Evolutionary conservation across 2,888 invertebrate genomes (phyloP), one percentile per base, ranked within the genome.

Genomic region (Pyrochroa serraticornis): DNA sequence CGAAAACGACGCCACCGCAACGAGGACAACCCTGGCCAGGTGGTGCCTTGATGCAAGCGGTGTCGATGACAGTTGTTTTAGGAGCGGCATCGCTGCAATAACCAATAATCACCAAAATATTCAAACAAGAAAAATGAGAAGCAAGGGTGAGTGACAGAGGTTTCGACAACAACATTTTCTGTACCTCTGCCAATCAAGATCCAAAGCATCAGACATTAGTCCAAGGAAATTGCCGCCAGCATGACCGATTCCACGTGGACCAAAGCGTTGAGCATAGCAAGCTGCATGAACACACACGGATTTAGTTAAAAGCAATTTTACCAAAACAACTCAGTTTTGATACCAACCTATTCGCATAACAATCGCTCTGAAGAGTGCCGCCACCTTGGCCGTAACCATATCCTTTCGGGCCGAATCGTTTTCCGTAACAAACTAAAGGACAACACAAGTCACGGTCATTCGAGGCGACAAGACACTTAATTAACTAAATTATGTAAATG

Each of bases 361-460:
- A 87, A 84, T 94, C 94, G 82, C 92, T 92, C 84, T 94, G 93
- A 77, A 95, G 85, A 71, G 93, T 93, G 78, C 95, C 95, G 78
- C 92, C 94, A 77, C 98, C 97, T 83, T 94, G 93, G 75, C 97
- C 97, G 82, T 94, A 97, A 76, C 96, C 97, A 82, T 96, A 96
- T 81, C 95, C 95, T 84, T 93, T 96, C 75, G 97, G 97, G 75
- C 97, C 97, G 83, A 93, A 97, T 85, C 90, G 93, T 87, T 95
- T 94, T 79, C 90, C 93, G 85, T 98, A 97, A 87, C 97, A 97
- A 77, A 92, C 92, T 93, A 82, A 74, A 48, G 45, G 55, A 50
- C 58, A 63, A 46, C 44, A 58, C 52, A 56, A 45, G 47, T 22
- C 22, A 22, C 22, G 22, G 46, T 52, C 45, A 58, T 49, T 53